Conservation (phyloP, 2,113 vertebrate genomes). For the Ibidorhyncha struthersii region DNA sequence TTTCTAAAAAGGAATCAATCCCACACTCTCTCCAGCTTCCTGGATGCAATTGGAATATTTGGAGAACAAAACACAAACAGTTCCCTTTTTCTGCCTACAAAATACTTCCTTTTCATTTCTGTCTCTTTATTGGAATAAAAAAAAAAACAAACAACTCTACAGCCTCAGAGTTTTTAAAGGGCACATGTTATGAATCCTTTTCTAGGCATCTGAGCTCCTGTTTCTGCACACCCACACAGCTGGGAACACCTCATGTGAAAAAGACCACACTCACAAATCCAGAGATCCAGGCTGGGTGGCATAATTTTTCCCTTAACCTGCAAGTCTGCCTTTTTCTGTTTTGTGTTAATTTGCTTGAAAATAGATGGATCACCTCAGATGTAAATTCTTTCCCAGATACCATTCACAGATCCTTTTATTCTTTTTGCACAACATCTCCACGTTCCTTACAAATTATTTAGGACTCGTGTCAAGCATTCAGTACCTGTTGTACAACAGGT, state of each 20-base stretch:
- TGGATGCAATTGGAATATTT: not conserved
- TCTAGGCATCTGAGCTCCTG: not conserved
- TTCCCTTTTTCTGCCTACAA: not conserved
- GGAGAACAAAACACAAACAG: not conserved
- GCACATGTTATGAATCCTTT: not conserved
- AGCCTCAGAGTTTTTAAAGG: not conserved
- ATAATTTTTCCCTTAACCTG: not conserved
- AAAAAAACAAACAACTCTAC: not conserved
- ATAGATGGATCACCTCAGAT: not conserved
- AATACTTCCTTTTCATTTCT: rapidly evolving
- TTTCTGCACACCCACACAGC: not conserved
- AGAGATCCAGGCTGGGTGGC: not conserved
- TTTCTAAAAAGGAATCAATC: not conserved
- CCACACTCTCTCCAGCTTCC: not conserved
- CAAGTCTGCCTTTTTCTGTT: not conserved
- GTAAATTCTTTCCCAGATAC: not conserved
- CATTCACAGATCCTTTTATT: not conserved
- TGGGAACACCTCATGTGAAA: not conserved
- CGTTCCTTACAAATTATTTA: not conserved
- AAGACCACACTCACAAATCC: not conserved
- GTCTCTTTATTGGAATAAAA: not conserved
- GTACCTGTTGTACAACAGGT: not conserved
- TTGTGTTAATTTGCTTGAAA: not conserved
- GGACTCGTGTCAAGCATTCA: not conserved
- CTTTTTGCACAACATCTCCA: not conserved